Evolutionary conservation across 2,888 invertebrate genomes (phyloP), one percentile per base, ranked within the genome.

Genomic region (Caenorhabditis sinica): DNA sequence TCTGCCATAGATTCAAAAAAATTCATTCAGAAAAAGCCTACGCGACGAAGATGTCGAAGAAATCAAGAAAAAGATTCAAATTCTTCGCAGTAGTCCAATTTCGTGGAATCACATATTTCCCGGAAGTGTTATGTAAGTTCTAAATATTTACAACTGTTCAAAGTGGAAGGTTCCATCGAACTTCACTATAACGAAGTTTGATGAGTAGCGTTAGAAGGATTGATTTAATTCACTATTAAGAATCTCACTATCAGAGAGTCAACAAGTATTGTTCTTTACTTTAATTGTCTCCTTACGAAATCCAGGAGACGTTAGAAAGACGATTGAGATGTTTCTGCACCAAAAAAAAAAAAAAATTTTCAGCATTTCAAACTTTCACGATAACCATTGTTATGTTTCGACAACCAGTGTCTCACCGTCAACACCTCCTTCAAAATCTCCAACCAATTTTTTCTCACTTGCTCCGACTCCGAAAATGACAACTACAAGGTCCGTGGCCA

Each of bases 291-390:
- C n/a, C n/a, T n/a, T n/a, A n/a, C n/a, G n/a, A n/a, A n/a, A n/a
- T n/a, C n/a, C n/a, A n/a, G n/a, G n/a, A n/a, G n/a, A n/a, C n/a
- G n/a, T n/a, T n/a, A n/a, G 33, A 36, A 36, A 36, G 9, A 36
- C 33, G 33, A 36, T 36, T 36, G 25, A 25, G 25, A 58, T 28
- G 25, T 61, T 1, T 25, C 6, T 23, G 4, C 20, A 33, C 15
- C 15, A 40, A 40, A 6, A 33, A 6, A 40, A 40, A 6, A 33
- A 6, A 33, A 6, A 40, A 6, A 53, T 51, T 66, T 75, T 33
- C 45, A 75, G 66, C n/a, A 66, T 66, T 45, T 8, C 4, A 17
- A 74, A 65, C n/a, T 65, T 30, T n/a, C 51, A 74, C 65, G 20
- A n/a, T 15, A 15, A 17, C 28, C 11, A 65, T 13, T 13, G 3